Conservation (phyloP, 2,113 vertebrate genomes). For the Phoenicopterus ruber region DNA sequence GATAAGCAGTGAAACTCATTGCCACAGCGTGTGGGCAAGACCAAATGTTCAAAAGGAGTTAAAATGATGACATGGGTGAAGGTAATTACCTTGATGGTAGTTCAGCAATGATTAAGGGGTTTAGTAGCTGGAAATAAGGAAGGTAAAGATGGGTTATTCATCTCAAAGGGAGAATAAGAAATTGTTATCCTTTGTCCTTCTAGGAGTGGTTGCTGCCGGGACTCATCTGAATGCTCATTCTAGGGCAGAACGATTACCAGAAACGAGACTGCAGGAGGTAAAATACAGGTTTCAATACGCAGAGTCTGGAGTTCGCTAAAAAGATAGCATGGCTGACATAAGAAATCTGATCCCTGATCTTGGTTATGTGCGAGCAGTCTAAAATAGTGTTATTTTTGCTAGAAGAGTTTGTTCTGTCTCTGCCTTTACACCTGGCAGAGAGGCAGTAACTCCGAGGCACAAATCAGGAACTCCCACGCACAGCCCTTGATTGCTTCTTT, state of each 20-base stretch:
- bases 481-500: conserved; percentile 34
- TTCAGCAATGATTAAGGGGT: neutral
- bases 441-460: conserved; percentile 32
- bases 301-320: neutral
- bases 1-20: neutral
- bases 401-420: conserved; percentile 38
- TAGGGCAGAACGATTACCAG: neutral
- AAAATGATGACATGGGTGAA: neutral
- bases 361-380: neutral
- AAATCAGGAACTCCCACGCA: conserved; percentile 16
- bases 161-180: neutral
- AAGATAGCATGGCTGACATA: neutral
- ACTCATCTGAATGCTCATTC: neutral
- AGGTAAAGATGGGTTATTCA: neutral
- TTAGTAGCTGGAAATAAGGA: neutral
- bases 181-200: neutral
- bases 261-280: neutral
- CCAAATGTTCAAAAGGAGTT: neutral
- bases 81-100: neutral
- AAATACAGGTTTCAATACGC: neutral
- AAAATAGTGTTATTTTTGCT: conserved; percentile 17
- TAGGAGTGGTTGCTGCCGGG: neutral
- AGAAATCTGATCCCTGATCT: neutral
- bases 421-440: conserved; percentile 42
- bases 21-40: neutral